Conservation (phyloP, 2,888 invertebrate species). For the Fissipunctia ypsillon region DNA sequence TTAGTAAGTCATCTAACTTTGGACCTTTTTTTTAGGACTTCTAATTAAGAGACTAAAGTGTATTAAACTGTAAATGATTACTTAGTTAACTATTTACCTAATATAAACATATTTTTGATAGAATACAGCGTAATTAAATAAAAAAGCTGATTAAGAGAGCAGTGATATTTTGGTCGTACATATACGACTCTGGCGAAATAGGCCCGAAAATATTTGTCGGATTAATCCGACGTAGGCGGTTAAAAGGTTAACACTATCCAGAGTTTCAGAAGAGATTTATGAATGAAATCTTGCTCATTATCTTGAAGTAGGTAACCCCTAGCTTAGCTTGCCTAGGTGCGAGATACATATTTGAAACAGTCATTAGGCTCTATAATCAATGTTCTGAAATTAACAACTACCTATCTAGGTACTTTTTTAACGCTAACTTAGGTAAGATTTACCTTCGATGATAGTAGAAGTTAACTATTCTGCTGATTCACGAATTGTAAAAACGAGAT, state of each 20-base stretch:
- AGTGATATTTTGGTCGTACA: too few relatives aligned
- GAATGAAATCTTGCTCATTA: conserved; percentile 22
- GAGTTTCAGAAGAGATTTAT: conserved; percentile 11
- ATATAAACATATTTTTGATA: too few relatives aligned
- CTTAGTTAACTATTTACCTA: too few relatives aligned
- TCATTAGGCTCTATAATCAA: not conserved
- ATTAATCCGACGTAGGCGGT: too few relatives aligned
- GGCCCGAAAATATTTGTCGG: too few relatives aligned
- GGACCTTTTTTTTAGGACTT: too few relatives aligned
- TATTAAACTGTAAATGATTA: too few relatives aligned
- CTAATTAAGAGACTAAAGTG: too few relatives aligned
- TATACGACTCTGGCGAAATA: too few relatives aligned
- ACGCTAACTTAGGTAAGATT: not conserved
- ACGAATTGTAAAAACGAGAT: not conserved
- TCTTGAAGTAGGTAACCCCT: not conserved
- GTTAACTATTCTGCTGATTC: not conserved
- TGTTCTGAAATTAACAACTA: not conserved
- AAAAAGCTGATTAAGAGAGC: too few relatives aligned
- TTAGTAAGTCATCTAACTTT: too few relatives aligned
- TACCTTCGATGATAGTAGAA: not conserved
- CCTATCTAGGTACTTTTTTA: not conserved
- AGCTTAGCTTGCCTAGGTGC: not conserved
- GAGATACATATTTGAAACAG: not conserved
- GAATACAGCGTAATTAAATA: too few relatives aligned
- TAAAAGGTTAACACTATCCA: conserved; percentile 3